These are phyloP conservation scores for Hydraecia micacea DNA, from an alignment of 2,888 invertebrate genomes.

Conservation along the genomic window DNA sequence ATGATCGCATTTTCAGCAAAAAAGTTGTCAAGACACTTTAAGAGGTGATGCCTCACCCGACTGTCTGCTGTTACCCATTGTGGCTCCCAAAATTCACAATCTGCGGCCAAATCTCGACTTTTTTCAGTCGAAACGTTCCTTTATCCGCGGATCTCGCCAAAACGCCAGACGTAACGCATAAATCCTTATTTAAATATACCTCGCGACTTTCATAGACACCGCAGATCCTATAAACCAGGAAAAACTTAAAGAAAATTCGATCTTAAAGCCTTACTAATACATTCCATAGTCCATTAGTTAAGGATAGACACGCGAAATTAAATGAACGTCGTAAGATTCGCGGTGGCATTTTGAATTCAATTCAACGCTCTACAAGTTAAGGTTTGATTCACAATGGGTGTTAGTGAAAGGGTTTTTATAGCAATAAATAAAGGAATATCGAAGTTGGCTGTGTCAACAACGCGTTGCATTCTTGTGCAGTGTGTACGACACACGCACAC, in stretches of 20 bases:
- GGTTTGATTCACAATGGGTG: constrained; percentile 60
- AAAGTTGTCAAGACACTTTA: constrained; percentile 65
- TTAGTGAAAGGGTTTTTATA: constrained; percentile 85
- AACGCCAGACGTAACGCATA: constrained; percentile 89
- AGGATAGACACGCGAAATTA: constrained; percentile 46
- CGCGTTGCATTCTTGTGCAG: constrained; percentile 90
- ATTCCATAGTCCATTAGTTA: constrained; percentile 68
- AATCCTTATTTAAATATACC: constrained; percentile 90
- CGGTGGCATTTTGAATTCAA: constrained; percentile 48
- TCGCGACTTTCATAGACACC: constrained; percentile 67
- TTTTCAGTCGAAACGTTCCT: constrained; percentile 83
- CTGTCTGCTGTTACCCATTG: constrained; percentile 76
- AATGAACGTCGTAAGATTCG: constrained; percentile 71
- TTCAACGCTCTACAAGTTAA: neutral
- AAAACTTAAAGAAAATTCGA: constrained; percentile 60
- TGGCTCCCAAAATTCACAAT: constrained; percentile 78
- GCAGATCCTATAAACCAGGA: constrained; percentile 67
- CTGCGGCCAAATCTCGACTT: constrained; percentile 78
- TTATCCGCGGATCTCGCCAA: constrained; percentile 89
- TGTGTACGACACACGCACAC: constrained; percentile 82
- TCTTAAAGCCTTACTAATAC: constrained; percentile 65
- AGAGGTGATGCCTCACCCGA: constrained; percentile 74
- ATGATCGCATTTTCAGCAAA: constrained; percentile 63
- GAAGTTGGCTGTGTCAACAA: constrained; percentile 90
- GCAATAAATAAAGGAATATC: constrained; percentile 90